These are phyloP conservation scores for Ophion costatus DNA, from an alignment of 2,888 invertebrate genomes.

Conservation along the genomic window DNA sequence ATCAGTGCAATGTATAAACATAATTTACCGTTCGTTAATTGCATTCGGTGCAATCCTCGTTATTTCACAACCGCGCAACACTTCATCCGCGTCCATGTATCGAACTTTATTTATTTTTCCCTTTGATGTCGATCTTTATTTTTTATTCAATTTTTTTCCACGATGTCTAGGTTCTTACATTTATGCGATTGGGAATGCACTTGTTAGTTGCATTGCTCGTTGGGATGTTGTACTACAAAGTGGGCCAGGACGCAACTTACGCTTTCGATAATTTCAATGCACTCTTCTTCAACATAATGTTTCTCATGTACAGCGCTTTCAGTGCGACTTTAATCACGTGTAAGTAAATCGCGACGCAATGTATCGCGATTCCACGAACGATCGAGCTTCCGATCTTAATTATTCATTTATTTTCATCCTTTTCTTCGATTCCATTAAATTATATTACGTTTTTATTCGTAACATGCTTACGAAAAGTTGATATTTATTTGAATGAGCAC, in stretches of 20 bases:
- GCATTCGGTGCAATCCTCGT: too few species aligned
- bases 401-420: background rate
- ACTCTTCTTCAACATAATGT: slow-evolving; percentile 96
- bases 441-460: background rate
- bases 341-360: slow-evolving; percentile 85
- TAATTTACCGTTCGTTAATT: too few species aligned
- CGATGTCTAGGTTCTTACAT: slow-evolving; percentile 87
- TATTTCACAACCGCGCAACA: too few species aligned
- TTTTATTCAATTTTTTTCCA: slow-evolving; percentile 43
- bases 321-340: slow-evolving; percentile 95
- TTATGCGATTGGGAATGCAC: slow-evolving; percentile 92
- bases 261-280: slow-evolving; percentile 94
- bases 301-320: slow-evolving; percentile 97
- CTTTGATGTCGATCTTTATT: background rate
- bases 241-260: slow-evolving; percentile 94
- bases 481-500: background rate
- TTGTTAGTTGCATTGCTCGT: slow-evolving; percentile 91
- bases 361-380: background rate
- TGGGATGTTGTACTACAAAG: slow-evolving; percentile 92
- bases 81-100: too few species aligned
- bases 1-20: too few species aligned
- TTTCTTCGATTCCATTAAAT: background rate
- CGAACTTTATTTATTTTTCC: background rate
- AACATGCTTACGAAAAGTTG: background rate
- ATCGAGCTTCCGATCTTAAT: background rate